A percentile compares a stretch with the other conserved stretches of the same genome.
phyloP scores from a whole-genome alignment of 2,888 invertebrate genomes.

The Acleris literana region DNA sequence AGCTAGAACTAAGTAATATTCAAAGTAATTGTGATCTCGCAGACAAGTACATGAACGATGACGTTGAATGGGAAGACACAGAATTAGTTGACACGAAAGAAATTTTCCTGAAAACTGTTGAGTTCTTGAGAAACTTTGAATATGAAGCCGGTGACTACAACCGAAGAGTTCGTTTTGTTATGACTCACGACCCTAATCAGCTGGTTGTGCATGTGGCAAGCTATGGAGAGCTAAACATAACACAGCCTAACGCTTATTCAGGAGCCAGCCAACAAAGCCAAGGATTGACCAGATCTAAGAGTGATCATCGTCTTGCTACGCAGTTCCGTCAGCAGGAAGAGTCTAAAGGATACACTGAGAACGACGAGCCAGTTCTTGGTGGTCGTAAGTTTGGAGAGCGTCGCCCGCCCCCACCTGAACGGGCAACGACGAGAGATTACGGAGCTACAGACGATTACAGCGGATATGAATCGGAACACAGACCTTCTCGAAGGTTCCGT shows the following conservation, averaged over 20 bases:
- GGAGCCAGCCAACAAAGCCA: constrained; percentile 85
- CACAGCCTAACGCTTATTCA: constrained; percentile 84
- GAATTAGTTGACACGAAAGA: constrained; percentile 97
- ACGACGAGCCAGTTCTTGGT: constrained; percentile 88
- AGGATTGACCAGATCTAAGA: constrained; percentile 95
- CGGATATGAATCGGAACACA: constrained; percentile 86
- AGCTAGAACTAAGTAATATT: constrained; percentile 97
- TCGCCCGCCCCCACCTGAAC: constrained; percentile 77
- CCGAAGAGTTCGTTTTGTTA: constrained; percentile 92
- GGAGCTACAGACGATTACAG: constrained; percentile 85
- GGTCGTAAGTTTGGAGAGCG: constrained; percentile 92
- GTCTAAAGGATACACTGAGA: constrained; percentile 84
- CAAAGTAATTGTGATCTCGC: constrained; percentile 98
- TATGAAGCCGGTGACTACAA: constrained; percentile 96
- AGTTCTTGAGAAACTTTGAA: constrained; percentile 97
- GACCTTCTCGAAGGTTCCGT: constrained; percentile 87
- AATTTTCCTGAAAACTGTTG: constrained; percentile 97
- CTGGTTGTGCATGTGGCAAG: constrained; percentile 93
- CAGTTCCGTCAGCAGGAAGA: constrained; percentile 95
- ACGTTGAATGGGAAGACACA: constrained; percentile 95
- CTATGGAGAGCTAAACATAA: constrained; percentile 95
- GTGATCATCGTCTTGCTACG: constrained; percentile 94
- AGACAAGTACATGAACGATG: constrained; percentile 96
- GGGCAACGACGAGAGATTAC: constrained; percentile 83
- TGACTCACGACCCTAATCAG: constrained; percentile 96